A percentile compares a stretch with the other conserved stretches of the same genome.
Conservation (phyloP, 2,888 invertebrate species). For the Atrina japonica region DNA sequence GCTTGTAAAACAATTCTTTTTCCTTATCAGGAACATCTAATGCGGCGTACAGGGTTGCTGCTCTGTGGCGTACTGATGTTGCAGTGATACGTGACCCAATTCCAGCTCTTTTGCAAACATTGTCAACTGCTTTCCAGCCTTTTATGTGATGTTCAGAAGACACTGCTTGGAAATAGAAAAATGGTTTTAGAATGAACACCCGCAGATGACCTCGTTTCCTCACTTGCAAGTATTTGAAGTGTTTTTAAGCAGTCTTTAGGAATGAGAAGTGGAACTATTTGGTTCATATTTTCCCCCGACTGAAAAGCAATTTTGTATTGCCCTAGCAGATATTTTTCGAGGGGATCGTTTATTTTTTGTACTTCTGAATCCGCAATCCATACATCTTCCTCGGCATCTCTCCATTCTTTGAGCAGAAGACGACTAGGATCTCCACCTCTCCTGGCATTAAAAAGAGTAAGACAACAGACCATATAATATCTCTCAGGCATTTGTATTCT, state of each 20-base stretch:
- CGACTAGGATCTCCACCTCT: conserved; percentile 41
- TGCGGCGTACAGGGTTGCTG: conserved; percentile 13
- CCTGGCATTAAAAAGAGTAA: conserved; percentile 37
- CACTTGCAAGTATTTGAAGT: background rate
- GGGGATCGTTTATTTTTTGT: conserved; percentile 10
- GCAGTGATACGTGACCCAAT: conserved; percentile 8
- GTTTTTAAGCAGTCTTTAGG: conserved; percentile 1
- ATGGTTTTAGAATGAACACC: background rate
- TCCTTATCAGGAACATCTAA: conserved; percentile 17
- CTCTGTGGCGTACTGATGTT: conserved; percentile 21
- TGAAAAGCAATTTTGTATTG: conserved; percentile 32
- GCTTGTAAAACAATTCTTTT: conserved; percentile 19
- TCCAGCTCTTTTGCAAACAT: conserved; percentile 10
- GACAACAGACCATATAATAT: conserved; percentile 2
- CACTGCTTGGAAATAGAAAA: conserved; percentile 24
- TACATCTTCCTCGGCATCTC: conserved; percentile 23
- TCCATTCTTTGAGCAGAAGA: conserved; percentile 26
- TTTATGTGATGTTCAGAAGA: conserved; percentile 5
- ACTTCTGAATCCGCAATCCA: conserved; percentile 5
- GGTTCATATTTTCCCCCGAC: conserved; percentile 20
- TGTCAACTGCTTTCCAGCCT: conserved; percentile 18
- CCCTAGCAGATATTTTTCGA: conserved; percentile 13
- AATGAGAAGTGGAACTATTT: background rate
- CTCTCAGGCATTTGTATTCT: no score
- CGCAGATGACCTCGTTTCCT: background rate